These are phyloP conservation scores for Gadopsis marmoratus DNA, from an alignment of 2,797 vertebrate species.

Conservation along the genomic window DNA sequence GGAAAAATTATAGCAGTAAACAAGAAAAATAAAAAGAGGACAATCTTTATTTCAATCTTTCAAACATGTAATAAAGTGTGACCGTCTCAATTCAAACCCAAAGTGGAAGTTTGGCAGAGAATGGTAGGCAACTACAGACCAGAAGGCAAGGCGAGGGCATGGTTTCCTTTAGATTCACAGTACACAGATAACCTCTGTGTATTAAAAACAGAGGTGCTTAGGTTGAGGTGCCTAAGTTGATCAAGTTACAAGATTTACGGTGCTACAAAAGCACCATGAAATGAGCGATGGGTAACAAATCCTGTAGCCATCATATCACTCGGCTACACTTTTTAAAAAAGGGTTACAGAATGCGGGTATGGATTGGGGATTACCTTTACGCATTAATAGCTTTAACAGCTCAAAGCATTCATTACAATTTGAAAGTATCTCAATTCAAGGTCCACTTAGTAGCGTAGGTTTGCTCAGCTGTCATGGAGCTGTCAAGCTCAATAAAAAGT, in stretches of 20 bases:
- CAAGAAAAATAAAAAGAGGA: constrained; percentile 69
- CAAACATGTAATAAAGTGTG: constrained; percentile 75
- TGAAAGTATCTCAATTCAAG: not conserved
- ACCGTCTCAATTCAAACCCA: constrained; percentile 72
- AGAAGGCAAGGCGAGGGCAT: constrained; percentile 71
- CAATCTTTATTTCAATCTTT: constrained; percentile 80
- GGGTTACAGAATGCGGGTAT: not conserved
- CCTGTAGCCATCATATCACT: constrained; percentile 1
- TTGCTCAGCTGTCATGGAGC: not conserved
- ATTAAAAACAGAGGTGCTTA: constrained; percentile 44
- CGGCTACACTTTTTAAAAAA: constrained; percentile 14
- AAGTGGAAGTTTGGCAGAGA: constrained; percentile 72
- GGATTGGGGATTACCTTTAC: not conserved
- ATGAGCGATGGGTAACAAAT: constrained; percentile 11
- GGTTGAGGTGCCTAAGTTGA: constrained; percentile 24
- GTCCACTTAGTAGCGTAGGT: not conserved
- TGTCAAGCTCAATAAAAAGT: not conserved
- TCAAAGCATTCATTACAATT: constrained; percentile 36
- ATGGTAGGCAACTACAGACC: constrained; percentile 72
- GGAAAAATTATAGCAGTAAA: constrained; percentile 9
- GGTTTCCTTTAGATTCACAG: constrained; percentile 71
- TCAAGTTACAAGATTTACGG: constrained; percentile 23
- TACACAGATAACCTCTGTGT: constrained; percentile 56
- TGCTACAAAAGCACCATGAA: constrained; percentile 35
- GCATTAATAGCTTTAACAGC: constrained; percentile 4